Percentiles rank a stretch among this genome's conserved stretches.
Conservation (phyloP, 2,797 vertebrate species). For the Sus cebifrons region DNA sequence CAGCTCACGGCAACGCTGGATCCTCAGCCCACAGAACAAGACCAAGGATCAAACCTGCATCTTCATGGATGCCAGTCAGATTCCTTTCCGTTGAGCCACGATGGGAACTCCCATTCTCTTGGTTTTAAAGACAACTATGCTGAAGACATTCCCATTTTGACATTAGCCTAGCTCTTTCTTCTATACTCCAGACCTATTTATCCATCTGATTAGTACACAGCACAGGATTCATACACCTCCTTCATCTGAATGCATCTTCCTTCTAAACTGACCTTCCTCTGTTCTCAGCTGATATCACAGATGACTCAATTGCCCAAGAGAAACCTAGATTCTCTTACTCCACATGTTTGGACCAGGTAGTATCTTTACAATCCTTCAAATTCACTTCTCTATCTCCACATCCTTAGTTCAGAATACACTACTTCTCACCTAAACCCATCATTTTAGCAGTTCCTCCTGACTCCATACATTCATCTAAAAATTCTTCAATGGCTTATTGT, state of each 20-base stretch:
- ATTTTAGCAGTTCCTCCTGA: slow-evolving; percentile 14
- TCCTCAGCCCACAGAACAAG: too few species aligned
- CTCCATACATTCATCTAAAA: neutral
- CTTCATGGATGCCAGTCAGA: too few species aligned
- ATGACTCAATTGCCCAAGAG: neutral
- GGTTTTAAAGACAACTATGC: neutral
- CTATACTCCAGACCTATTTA: slow-evolving; percentile 34
- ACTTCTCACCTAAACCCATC: neutral
- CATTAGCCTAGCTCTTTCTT: neutral
- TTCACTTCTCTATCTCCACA: neutral
- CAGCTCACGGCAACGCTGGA: too few species aligned
- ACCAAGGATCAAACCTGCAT: too few species aligned
- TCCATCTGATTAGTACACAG: neutral
- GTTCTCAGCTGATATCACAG: neutral
- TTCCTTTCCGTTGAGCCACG: too few species aligned
- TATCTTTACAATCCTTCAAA: slow-evolving; percentile 1
- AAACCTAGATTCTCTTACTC: slow-evolving; percentile 15
- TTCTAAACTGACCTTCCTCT: neutral
- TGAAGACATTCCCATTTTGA: slow-evolving; percentile 3
- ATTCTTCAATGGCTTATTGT: neutral
- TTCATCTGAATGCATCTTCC: neutral
- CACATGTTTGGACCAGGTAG: neutral
- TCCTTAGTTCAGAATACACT: slow-evolving; percentile 33
- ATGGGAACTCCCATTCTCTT: too few species aligned
- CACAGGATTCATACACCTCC: neutral